Conservation (phyloP, 2,888 invertebrate species). For the Agonopterix subpropinquella region DNA sequence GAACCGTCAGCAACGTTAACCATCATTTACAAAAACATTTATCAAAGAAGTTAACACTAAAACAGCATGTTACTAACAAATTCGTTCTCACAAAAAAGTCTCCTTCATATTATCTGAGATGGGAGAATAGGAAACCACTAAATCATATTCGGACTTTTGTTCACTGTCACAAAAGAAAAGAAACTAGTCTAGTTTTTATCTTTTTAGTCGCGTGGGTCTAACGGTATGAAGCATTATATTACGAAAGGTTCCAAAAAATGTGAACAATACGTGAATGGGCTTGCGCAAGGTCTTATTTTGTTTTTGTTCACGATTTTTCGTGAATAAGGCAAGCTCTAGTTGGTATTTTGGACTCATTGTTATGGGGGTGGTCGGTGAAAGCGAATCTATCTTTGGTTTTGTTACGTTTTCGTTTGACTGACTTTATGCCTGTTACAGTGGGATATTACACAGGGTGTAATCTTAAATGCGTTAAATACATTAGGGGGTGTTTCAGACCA, state of each 20-base stretch:
- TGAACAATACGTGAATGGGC: constrained; percentile 60
- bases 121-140: constrained; percentile 47
- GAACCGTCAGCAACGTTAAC: constrained; percentile 3
- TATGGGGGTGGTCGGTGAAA: constrained; percentile 64
- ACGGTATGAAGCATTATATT: constrained; percentile 52
- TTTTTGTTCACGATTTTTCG: constrained; percentile 60
- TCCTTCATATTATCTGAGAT: constrained; percentile 6
- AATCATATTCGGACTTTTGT: constrained; percentile 64
- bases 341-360: constrained; percentile 42
- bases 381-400: constrained; percentile 25
- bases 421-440: not conserved
- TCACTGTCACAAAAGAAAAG: constrained; percentile 50
- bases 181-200: constrained; percentile 58
- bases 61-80: constrained; percentile 10
- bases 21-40: constrained; percentile 3
- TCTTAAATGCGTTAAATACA: not conserved
- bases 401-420: constrained; percentile 1
- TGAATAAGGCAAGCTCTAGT: constrained; percentile 43
- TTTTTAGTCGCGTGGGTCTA: constrained; percentile 48
- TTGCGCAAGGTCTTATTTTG: constrained; percentile 60
- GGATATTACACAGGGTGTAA: not conserved
- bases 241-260: constrained; percentile 46
- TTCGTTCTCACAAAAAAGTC: constrained; percentile 7
- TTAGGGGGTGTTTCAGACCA: no score
- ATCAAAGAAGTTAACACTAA: constrained; percentile 5